Base-by-base conservation (phyloP, 1,140 invertebrate species). In the Drosophila pseudoananassae region DNA sequence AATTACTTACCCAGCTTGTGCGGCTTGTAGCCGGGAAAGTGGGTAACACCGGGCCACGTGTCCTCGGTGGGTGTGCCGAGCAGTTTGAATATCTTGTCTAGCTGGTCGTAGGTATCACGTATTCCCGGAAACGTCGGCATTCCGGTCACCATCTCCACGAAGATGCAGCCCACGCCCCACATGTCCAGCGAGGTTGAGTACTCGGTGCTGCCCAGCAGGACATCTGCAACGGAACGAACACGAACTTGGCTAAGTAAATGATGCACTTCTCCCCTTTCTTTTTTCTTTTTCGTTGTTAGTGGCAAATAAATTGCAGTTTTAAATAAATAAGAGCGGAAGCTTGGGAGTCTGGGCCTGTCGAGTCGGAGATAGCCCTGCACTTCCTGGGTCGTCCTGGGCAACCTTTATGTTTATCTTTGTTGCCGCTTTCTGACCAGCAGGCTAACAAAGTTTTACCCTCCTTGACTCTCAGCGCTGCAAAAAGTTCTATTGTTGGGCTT, bases 111-210 rank as follows among this genome's bases (percentile, higher is more conserved):
- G 20, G 97, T 97, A 93, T 99, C 98, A 84, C 98, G 94, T 83
- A 98, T 97, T 57, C 98, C 98, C 52, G 98, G 98, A 92, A 99
- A 99, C 71, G 98, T 97, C 38, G 98, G 97, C 90, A 97, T 94
- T n/a, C 98, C 98, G 63, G 97, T 98, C 66, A 99, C 95, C 97
- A 99, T 99, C 93, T 99, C 98, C 43, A 98, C 96, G 93, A 99
- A 99, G 92, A 99, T 99, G 93, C 98, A 99, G 23, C 98, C 98
- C 50, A 99, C 98, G 57, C 98, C 98, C 98, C 98, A 99, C 96
- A 99, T 98, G 92, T 99, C 96, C 77, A 97, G 92, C 36, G 96
- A 97, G 56, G 98, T 98, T 17, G 97, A 98, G 92, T 99, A 99
- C 90, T 99, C 96, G 4, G 98, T 99, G 66, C 97, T 98, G 54